These are phyloP conservation scores for Turritopsis dohrnii DNA, from an alignment of 30 jellyfish, hydroid and myxozoan species.

Conservation along the genomic window DNA sequence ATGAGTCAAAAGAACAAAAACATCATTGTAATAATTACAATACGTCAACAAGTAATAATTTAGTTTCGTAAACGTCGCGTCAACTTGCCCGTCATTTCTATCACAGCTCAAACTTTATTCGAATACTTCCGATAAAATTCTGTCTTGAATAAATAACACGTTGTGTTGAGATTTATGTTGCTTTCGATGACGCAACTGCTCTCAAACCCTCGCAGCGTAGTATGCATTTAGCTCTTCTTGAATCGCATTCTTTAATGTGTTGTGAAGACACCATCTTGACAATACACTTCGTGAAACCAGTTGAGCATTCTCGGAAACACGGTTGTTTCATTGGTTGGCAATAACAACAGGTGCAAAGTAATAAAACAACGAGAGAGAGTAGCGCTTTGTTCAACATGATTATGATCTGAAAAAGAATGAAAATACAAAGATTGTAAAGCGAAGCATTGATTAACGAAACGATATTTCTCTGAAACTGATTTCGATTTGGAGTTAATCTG, in stretches of 20 bases:
- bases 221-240: neutral
- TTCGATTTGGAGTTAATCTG: neutral
- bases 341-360: neutral
- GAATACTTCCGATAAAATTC: no score
- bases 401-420: neutral
- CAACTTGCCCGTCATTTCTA: neutral
- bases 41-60: neutral
- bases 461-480: no score
- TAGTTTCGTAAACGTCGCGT: neutral
- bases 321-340: neutral
- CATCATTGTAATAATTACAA: neutral
- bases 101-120: no score
- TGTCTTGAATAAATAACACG: no score
- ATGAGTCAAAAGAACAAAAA: no score
- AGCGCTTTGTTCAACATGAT: neutral
- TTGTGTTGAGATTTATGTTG: no score
- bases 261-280: neutral
- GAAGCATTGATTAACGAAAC: neutral
- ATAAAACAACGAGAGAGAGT: neutral
- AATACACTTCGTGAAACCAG: neutral
- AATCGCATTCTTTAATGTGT: neutral
- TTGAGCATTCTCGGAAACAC: neutral
- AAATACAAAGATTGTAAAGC: neutral
- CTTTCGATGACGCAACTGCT: no score
- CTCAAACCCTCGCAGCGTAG: neutral